A percentile compares a stretch with the other conserved stretches of the same genome.
Conservation (phyloP, 2,888 invertebrate species). For the Andrena praecox region DNA sequence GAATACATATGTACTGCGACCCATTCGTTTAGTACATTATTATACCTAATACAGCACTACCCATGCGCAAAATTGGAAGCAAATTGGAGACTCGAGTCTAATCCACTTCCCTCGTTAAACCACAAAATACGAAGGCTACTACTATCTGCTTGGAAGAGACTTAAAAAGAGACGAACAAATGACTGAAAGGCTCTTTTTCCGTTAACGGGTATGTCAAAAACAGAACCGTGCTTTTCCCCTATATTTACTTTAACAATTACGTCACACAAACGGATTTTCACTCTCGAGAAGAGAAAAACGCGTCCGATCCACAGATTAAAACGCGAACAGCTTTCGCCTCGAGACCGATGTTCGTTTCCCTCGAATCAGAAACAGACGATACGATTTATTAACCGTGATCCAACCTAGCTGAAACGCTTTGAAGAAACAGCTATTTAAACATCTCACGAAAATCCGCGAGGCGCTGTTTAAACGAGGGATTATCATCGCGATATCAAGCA, state of each 20-base stretch:
- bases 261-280: neutral
- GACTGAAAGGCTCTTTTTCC: neutral
- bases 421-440: conserved; percentile 5
- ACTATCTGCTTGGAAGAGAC: no score
- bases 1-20: no score
- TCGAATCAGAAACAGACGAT: conserved; percentile 7
- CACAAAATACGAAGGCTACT: no score
- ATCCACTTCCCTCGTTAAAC: no score
- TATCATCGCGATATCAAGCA: conserved; percentile 1
- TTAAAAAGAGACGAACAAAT: no score
- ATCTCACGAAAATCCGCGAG: neutral
- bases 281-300: conserved; percentile 45
- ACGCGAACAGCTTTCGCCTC: neutral
- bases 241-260: neutral
- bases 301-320: conserved; percentile 28
- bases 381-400: conserved; percentile 23
- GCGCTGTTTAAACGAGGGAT: conserved; percentile 5
- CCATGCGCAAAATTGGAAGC: no score
- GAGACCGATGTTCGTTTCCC: neutral
- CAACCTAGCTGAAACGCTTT: conserved; percentile 4
- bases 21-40: no score
- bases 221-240: neutral
- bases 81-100: no score
- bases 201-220: neutral
- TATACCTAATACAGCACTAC: no score